A percentile compares a stretch with the other conserved stretches of the same genome.
Evolutionary conservation across 2,113 vertebrate genomes (phyloP).

Genomic region (Phrynosoma blainvillii): DNA sequence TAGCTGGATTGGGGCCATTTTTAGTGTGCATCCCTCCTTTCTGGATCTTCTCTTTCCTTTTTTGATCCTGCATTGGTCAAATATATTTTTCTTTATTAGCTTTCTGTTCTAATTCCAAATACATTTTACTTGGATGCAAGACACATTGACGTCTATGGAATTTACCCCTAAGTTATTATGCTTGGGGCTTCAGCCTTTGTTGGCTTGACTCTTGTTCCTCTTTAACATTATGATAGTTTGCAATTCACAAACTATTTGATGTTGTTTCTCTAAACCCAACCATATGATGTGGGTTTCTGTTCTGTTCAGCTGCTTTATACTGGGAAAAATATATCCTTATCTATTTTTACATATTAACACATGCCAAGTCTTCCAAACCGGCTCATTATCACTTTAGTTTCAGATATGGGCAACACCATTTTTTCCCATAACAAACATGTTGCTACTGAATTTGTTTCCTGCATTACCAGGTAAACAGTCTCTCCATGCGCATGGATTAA

Average conservation of each 20-base stretch:
- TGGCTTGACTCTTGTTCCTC: not conserved
- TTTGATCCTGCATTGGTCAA: not conserved
- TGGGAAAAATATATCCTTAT: constrained; percentile 7
- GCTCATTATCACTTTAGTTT: not conserved
- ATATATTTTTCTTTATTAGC: not conserved
- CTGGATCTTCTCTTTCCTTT: not conserved
- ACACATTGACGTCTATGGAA: not conserved
- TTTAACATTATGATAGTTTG: constrained; percentile 9
- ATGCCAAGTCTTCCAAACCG: not conserved
- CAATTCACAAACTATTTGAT: constrained; percentile 15
- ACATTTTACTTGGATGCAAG: constrained; percentile 1
- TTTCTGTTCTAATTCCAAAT: not conserved
- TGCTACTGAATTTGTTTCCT: not conserved
- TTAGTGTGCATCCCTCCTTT: not conserved
- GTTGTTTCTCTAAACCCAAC: not conserved
- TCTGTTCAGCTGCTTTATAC: not conserved
- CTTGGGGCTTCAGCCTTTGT: not conserved
- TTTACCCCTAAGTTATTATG: not conserved
- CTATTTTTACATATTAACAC: not conserved
- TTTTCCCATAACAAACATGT: not conserved
- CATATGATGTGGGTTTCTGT: not conserved
- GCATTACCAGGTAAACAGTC: not conserved
- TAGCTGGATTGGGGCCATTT: not conserved
- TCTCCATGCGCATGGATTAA: not conserved
- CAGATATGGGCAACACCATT: not conserved